Evolutionary conservation across 2,113 vertebrate genomes (phyloP), one percentile per base, ranked within the genome.

Genomic region (Lonchura striata): DNA sequence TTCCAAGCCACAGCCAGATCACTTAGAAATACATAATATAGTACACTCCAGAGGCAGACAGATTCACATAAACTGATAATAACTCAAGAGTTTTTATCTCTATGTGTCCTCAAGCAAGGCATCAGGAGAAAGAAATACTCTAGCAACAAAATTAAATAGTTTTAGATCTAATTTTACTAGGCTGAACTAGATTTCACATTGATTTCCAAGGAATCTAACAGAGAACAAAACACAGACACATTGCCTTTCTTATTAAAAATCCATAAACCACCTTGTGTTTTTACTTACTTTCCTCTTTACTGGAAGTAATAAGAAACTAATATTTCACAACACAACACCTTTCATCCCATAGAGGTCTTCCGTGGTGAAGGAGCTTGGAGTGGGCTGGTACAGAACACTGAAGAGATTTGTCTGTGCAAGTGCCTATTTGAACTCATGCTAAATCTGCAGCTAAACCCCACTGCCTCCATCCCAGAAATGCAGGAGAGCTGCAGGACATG

Each of bases 121-220:
- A 89, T 91, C 94, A 77, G 68, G 95, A 96, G 94, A 96, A 77
- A 89, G 96, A 82, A 97, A 96, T 92, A 97, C 86, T 97, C 95
- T 64, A 92, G 88, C 96, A 98, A 97, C 94, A 95, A 97, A 98
- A 98, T 98, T 97, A 97, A 97, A 97, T 91, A 94, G 93, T 97
- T 97, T 97, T 96, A 97, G 96, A 98, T 98, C 97, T 97, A 97
- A 98, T 98, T 98, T 98, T 95, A 95, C 96, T 96, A 89, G 94
- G 74, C 94, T 96, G 94, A 97, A 97, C 93, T 94, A 96, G 97
- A 95, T 96, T 97, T 96, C 87, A 95, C 94, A 97, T 97, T 97
- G 97, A 98, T 98, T 97, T 98, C 95, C 88, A 81, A 94, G 90
- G 81, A 97, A 97, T 97, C 89, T 97, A 96, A 96, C 94, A 96